Evolutionary conservation across 2,113 vertebrate genomes (phyloP).

Genomic region (Alethe diademata): DNA sequence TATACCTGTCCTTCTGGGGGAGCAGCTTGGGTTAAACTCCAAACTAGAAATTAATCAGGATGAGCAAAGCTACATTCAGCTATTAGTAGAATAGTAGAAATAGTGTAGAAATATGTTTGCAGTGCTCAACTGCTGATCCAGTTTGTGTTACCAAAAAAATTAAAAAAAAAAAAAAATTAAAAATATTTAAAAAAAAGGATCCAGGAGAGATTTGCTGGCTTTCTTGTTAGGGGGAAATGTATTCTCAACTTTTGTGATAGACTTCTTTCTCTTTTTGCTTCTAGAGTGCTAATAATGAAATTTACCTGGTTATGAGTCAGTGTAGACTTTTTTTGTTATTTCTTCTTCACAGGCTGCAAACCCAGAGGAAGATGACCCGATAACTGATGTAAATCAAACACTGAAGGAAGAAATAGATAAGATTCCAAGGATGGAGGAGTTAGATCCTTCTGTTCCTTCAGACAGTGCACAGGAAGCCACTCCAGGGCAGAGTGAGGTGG

Average conservation of each 20-base stretch:
- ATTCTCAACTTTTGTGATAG: background rate
- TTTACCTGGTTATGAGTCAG: background rate
- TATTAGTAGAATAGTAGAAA: background rate
- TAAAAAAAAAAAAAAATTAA: too few relatives aligned
- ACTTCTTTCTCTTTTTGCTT: background rate
- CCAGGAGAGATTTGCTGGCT: background rate
- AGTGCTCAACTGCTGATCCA: background rate
- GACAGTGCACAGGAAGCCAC: background rate
- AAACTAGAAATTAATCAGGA: background rate
- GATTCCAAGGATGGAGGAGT: background rate
- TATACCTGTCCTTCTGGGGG: background rate
- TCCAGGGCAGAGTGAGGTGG: background rate
- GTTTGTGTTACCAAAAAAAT: background rate
- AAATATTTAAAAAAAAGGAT: background rate
- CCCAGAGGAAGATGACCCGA: background rate
- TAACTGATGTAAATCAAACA: constrained; percentile 19
- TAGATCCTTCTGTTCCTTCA: background rate
- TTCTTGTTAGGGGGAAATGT: background rate
- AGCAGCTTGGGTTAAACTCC: background rate
- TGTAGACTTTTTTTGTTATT: background rate
- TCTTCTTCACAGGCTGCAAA: constrained; percentile 46
- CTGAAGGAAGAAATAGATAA: background rate
- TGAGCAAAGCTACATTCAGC: background rate
- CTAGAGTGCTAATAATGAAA: background rate
- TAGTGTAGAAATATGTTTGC: background rate